These are phyloP conservation scores for Elgonia sp. DNA, from an alignment of 2,888 invertebrate species.

Conservation along the genomic window DNA sequence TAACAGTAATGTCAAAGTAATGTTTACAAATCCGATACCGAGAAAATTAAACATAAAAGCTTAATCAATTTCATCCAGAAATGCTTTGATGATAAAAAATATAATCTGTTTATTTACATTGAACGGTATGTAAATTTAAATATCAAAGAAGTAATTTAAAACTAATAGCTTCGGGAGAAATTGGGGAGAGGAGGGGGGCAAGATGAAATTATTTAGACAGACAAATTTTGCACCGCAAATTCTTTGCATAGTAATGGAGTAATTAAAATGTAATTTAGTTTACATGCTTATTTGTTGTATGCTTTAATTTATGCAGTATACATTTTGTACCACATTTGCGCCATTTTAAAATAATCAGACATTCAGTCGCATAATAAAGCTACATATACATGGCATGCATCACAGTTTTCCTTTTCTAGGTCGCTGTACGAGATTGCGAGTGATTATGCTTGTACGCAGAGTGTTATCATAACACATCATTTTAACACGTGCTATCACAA, in stretches of 20 bases:
- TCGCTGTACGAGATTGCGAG: conserved; percentile 55
- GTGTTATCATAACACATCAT: conserved; percentile 67
- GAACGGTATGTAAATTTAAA: not conserved
- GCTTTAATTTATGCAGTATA: not conserved
- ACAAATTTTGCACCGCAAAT: not conserved
- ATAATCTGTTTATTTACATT: not conserved
- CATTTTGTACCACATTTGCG: conserved; percentile 27
- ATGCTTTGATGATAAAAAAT: not conserved
- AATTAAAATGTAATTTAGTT: not conserved
- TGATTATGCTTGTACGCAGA: conserved; percentile 53
- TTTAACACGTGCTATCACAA: conserved; percentile 59
- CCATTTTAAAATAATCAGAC: conserved; percentile 44
- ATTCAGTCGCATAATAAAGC: conserved; percentile 14
- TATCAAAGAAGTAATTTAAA: conserved; percentile 22
- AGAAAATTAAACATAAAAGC: not conserved
- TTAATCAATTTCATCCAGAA: not conserved
- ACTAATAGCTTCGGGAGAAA: not conserved
- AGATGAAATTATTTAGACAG: too few species aligned
- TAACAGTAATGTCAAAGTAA: too few species aligned
- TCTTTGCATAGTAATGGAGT: not conserved
- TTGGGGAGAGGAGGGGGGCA: not conserved
- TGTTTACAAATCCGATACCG: not conserved
- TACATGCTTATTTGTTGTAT: not conserved
- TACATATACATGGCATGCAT: conserved; percentile 16
- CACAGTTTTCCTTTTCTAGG: conserved; percentile 49